Evolutionary conservation across 1,140 invertebrate species (phyloP), one percentile per base, ranked within the genome.

Genomic region (Oscheius sp.): DNA sequence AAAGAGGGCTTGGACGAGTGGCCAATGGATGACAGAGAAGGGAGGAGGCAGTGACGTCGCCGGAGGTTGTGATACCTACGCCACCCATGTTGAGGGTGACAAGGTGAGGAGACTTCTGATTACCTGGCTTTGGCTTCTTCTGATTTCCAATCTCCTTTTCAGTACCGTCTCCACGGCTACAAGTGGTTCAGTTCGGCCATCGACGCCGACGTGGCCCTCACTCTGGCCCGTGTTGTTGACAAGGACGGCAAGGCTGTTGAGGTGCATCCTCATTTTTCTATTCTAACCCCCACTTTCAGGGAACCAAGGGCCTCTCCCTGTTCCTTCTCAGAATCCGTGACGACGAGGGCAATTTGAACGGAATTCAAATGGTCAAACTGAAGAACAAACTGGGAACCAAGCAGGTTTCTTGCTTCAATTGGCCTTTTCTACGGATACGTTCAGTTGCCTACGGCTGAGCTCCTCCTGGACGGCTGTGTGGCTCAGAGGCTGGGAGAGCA

Each of bases 1-100:
- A 35, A 36, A 59, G 4, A 74, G 83, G 23, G 89, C 89, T 76
- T 89, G 89, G 89, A 89, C 88, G 15, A 88, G 88, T 71, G 89
- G 89, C 7, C 89, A 89, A 77, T 89, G 89, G 89, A 89, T 89
- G 89, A 89, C 89, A 18, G 89, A 90, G 74, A 86, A 85, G 76
- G 80, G 80, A 78, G 88, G 89, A 66, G 89, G 89, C n/a, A 89
- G 88, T 34, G 89, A 89, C 85, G 89, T 89, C 26, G 88, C 86
- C 84, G 79, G 81, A 71, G 88, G 88, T 23, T 89, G 88, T 32
- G 89, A 89, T 77, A 89, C 89, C 0, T 74, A 88, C 26, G 89
- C 89, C 10, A 71, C 87, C 18, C 70, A 78, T 52, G 78, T 85
- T 68, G 23, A 46, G 15, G 77, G 65, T 26, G 58, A 68, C 62